Base-by-base conservation (phyloP, 2,888 invertebrate species). In the Plagodis dolabraria region DNA sequence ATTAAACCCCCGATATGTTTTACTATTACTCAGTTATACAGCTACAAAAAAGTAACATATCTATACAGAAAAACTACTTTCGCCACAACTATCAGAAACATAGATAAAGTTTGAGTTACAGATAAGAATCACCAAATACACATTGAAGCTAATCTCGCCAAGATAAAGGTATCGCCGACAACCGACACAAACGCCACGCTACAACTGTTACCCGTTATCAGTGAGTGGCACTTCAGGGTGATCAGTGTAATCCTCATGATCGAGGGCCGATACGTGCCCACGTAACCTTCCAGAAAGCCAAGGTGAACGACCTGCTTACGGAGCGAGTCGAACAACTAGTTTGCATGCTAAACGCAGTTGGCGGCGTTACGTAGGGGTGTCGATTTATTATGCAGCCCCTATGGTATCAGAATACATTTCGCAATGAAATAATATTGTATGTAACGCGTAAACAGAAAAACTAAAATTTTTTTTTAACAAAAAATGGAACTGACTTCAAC, bases 301-400 rank as follows among this genome's bases (percentile, higher is more conserved):
- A 77, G 77, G 77, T 77, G 71, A 72, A 76, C 69, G 77, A 77
- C 74, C 74, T 67, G 36, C 7, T 12, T 22, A 51, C 47, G 60
- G 45, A 48, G 49, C 42, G 47, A 51, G 12, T 22, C 42, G 10
- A 33, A 5, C 7, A 12, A 44, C 48, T 54, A 45, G 47, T 54
- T 58, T 40, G 56, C 56, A 60, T 60, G 52, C 56, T 36, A 53
- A 53, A 49, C 56, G 42, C 42, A 60, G 33, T 22, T 22, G 22
- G 22, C 22, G 2, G 22, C 4, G 22, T 22, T 22, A 22, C 34
- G 33, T 49, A 49, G 49, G 33, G 55, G 33, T 36, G 40, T 11
- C 53, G 6, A 22, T 11, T 10, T 12, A 8, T 10, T 12, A 8
- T 11, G 22, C 22, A 22, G 22, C 22, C 22, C 22, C 22, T 22